phyloP scores from a whole-genome alignment of 2,797 vertebrate species.

The Masticophis lateralis region DNA sequence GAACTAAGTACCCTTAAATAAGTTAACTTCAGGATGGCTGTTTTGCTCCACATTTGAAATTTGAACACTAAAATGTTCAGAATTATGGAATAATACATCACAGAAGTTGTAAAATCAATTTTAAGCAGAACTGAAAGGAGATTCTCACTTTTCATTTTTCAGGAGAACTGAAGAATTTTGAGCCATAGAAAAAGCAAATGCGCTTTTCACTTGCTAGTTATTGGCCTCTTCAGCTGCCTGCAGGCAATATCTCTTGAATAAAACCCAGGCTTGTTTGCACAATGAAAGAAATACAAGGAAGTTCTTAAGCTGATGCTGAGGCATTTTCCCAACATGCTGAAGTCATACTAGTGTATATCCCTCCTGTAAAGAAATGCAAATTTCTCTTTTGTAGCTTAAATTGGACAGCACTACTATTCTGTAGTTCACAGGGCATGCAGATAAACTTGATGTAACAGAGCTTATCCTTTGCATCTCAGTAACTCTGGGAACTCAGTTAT shows the following conservation, averaged over 20 bases:
- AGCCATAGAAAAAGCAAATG: slow-evolving; percentile 6
- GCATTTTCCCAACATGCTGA: slow-evolving; percentile 31
- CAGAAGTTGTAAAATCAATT: slow-evolving; percentile 27
- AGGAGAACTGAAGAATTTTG: neutral
- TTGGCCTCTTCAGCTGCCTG: slow-evolving; percentile 1
- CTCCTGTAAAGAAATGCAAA: slow-evolving; percentile 34
- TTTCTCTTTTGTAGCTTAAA: slow-evolving; percentile 3
- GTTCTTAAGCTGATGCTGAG: slow-evolving; percentile 14
- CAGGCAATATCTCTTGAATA: slow-evolving; percentile 9
- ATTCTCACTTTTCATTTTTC: slow-evolving; percentile 33
- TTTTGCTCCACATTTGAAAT: neutral
- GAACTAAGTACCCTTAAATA: neutral
- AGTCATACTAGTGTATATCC: neutral
- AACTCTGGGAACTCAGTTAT: neutral
- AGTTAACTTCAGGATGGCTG: neutral
- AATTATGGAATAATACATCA: neutral
- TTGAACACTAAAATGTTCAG: neutral
- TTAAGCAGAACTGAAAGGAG: slow-evolving; percentile 24
- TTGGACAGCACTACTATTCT: neutral
- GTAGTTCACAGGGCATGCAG: neutral
- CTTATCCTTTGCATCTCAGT: neutral
- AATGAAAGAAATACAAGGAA: slow-evolving; percentile 9
- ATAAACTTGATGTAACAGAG: neutral
- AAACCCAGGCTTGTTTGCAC: slow-evolving; percentile 26
- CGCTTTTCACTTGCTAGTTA: slow-evolving; percentile 21